Base-by-base conservation (phyloP, 2,888 invertebrate species). In the Pterobdella sp. region DNA sequence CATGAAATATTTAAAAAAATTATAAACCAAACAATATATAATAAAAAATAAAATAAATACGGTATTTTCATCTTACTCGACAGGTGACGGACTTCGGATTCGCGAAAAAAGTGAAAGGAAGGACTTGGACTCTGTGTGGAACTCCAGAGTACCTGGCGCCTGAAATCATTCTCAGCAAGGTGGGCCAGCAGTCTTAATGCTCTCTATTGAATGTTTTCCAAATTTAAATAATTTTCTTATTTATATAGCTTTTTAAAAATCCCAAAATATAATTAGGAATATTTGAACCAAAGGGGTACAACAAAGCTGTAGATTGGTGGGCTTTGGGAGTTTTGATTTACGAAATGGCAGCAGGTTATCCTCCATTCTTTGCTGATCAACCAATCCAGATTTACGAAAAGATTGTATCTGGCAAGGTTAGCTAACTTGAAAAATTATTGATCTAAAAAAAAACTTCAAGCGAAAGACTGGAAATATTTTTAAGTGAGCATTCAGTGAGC, bases 221-320 rank as follows among this genome's bases (percentile, higher is more conserved):
- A n/a, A n/a, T n/a, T n/a, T n/a, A n/a, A n/a, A n/a, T n/a, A n/a
- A n/a, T n/a, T n/a, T n/a, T n/a, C n/a, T n/a, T n/a, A n/a, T n/a
- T n/a, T n/a, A n/a, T n/a, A n/a, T n/a, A n/a, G n/a, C n/a, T n/a
- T n/a, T n/a, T n/a, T n/a, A n/a, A n/a, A n/a, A n/a, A 56, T 56
- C 14, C 60, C 18, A 42, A 22, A 42, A 42, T 14, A 42, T 14
- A 14, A 7, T 42, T 42, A 7, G 22, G 49, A 7, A 42, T 42
- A 42, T 7, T 29, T 32, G 4, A 31, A 35, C 34, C 60, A 10
- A 63, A 87, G 86, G 87, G 87, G 74, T 97, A 97, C 86, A 97
- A 96, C 86, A 96, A 96, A 85, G 97, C 97, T 26, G 97, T 98
- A 60, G 97, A 98, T 84, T 98, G 97, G 97, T 98, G 97, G 97